Evolutionary conservation across 2,888 invertebrate genomes (phyloP), one percentile per base, ranked within the genome.

Genomic region (Hypselothyrea guttata): DNA sequence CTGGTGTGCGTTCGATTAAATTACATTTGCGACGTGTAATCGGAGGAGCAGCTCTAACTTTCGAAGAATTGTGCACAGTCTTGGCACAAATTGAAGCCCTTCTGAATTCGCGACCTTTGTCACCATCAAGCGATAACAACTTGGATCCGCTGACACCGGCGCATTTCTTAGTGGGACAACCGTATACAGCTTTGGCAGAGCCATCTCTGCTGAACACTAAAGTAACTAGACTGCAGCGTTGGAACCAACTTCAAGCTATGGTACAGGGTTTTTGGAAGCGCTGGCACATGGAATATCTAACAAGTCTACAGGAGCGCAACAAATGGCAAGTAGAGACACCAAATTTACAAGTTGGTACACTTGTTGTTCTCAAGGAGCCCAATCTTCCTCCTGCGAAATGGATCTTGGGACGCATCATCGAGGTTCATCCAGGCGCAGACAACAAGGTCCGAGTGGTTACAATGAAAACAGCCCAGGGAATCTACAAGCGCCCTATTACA

Each of bases 251-350:
- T 12, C 53, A 58, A 45, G 42, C 41, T 7, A 64, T 52, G 49
- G 55, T 59, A 5, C 68, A 69, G 28, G 55, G 46, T 1, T 61
- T 64, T 31, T 65, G 59, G 65, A 59, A 66, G 22, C 51, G 47
- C 9, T 62, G 65, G 59, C 54, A 62, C 13, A 35, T 18, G 1
- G 54, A 68, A 22, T 69, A 62, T 15, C 9, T 65, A 5, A 55
- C 49, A 9, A 16, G 48, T 5, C 11, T 64, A 11, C 64, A 64
- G 35, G 33, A 54, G 18, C 57, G 61, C 7, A 27, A 31, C 16
- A 69, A 69, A 42, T 69, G 61, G 61, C 47, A 61, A 8, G 11
- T 18, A 9, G 3, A 45, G 7, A 37, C 16, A 4, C 15, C 41
- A 7, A 58, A 61, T 34, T 12, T 46, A 7, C 3, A 34, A 22